Percentiles rank a stretch among this genome's conserved stretches.
Conservation (phyloP, 2,888 invertebrate species). For the Eupsilia transversa region DNA sequence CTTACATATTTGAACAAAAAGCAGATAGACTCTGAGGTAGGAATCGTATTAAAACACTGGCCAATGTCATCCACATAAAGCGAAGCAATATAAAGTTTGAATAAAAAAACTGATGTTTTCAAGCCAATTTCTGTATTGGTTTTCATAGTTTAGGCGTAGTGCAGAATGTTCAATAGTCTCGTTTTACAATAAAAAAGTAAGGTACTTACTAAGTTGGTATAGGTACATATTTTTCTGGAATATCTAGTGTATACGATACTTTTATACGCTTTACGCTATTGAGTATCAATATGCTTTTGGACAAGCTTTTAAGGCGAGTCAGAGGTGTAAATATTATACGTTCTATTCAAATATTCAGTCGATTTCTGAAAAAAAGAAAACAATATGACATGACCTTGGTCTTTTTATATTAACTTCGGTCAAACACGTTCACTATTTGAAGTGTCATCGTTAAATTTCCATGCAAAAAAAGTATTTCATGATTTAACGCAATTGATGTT, state of each 20-base stretch:
- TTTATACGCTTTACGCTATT: not conserved
- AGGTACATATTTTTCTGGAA: not conserved
- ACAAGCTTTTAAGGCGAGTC: not conserved
- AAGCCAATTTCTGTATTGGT: not conserved
- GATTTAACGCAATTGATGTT: not conserved
- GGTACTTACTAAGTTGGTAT: not conserved
- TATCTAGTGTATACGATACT: not conserved
- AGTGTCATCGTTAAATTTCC: not conserved
- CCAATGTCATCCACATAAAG: not conserved
- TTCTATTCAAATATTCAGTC: not conserved
- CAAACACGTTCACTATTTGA: not conserved
- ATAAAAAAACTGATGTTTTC: not conserved
- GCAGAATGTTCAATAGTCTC: not conserved
- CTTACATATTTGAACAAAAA: not conserved
- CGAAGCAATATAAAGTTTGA: not conserved
- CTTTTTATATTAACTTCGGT: not conserved
- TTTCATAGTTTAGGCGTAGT: not conserved
- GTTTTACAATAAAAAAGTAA: not conserved
- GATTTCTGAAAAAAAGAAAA: not conserved
- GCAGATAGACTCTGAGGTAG: not conserved
- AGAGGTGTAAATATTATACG: not conserved
- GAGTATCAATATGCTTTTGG: not conserved
- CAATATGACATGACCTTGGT: not conserved
- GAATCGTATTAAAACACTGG: not conserved
- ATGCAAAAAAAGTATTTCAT: not conserved